Base-by-base conservation (phyloP, 2,113 vertebrate species). In the Albula glossodonta region DNA sequence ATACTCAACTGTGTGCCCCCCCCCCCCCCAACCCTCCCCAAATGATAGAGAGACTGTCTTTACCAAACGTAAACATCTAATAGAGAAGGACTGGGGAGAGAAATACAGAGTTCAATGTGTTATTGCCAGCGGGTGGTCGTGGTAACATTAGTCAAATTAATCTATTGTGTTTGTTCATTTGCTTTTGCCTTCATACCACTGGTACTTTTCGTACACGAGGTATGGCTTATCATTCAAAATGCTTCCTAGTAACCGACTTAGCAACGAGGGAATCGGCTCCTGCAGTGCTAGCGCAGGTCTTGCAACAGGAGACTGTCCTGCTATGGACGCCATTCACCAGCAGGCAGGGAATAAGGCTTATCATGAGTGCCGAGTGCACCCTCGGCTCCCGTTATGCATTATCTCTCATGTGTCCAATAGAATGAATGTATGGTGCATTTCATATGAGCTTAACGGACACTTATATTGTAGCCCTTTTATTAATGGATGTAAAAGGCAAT, bases 211-310 rank as follows among this genome's bases (percentile, higher is more conserved):
- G 5, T 22, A 66, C 60, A 22, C 13, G 17, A 8, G 60, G 8
- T 5, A 31, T 10, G 25, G 0, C 22, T 22, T 31, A n/a, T 74
- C 70, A 25, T 74, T 31, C 22, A 22, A 25, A 31, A 74, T 31
- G n/a, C 70, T 74, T 74, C n/a, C 70, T 74, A 74, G n/a, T 74
- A 31, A 74, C 70, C 22, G n/a, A 74, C 70, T 74, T 74, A 25
- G n/a, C 25, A 31, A 74, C n/a, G 22, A 74, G n/a, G 10, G 70
- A 74, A 74, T 74, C 70, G 10, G n/a, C 10, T 74, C 66, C 4
- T 25, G n/a, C 8, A 31, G 9, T 25, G n/a, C 70, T 22, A 5
- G 7, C 60, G 22, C 15, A 66, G 60, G 17, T 19, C 22, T 66
- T 0, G 17, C 60, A 22, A 22, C 15, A 66, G 31, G 31, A 41